Conservation (phyloP, 2,113 vertebrate genomes). For the Lampris megalopsis region DNA sequence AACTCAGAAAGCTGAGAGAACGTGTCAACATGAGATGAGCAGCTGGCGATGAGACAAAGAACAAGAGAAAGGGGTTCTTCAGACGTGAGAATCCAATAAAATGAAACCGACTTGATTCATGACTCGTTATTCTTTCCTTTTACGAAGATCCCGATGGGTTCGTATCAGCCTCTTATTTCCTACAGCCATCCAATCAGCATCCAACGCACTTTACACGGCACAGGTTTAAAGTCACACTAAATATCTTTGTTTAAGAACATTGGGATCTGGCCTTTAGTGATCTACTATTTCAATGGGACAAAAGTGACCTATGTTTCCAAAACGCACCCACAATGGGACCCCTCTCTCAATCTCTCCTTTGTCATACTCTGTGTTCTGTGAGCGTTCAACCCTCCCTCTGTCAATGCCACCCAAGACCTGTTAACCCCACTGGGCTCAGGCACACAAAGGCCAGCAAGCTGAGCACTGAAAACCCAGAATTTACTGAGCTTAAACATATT, state of each 20-base stretch:
- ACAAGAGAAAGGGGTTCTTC: not conserved
- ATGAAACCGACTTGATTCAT: conserved; percentile 40
- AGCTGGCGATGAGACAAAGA: conserved; percentile 31
- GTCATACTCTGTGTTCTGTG: conserved; percentile 56
- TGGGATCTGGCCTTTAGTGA: conserved; percentile 63
- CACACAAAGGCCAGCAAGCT: conserved; percentile 55
- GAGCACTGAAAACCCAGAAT: conserved; percentile 37
- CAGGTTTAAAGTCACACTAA: conserved; percentile 52
- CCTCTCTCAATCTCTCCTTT: conserved; percentile 61
- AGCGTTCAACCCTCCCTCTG: conserved; percentile 56
- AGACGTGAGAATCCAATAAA: conserved; percentile 15
- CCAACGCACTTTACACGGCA: conserved; percentile 52
- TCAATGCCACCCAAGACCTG: conserved; percentile 70
- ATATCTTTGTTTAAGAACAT: conserved; percentile 64
- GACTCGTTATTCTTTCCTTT: conserved; percentile 19
- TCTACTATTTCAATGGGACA: conserved; percentile 67
- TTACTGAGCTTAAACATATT: conserved; percentile 65
- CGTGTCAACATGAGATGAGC: conserved; percentile 6
- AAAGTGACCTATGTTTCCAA: conserved; percentile 71
- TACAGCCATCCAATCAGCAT: conserved; percentile 60
- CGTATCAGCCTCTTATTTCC: conserved; percentile 50
- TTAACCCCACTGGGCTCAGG: conserved; percentile 63
- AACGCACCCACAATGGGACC: conserved; percentile 57
- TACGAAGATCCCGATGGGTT: conserved; percentile 53
- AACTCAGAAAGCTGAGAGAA: not conserved